Evolutionary conservation across 2,797 vertebrate species (phyloP), one percentile per base, ranked within the genome.

Genomic region (Sciurus vulgaris): DNA sequence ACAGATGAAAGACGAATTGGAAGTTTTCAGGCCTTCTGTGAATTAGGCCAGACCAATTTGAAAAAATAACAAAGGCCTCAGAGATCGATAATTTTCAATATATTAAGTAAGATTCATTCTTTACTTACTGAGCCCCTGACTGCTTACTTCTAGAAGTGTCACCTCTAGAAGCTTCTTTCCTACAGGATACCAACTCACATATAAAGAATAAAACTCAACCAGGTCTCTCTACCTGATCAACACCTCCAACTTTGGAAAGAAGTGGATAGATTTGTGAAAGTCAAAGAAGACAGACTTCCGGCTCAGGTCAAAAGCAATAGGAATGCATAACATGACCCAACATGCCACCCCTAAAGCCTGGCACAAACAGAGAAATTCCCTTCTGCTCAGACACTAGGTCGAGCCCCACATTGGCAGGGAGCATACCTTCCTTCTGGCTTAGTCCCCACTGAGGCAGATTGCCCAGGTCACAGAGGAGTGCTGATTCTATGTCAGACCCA

Each of bases 401-500:
- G 41, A 88, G 41, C 92, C 59, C 63, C 79, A 67, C 10, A 0
- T 65, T 85, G 93, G 47, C 63, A 59, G 17, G 13, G 86, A 24
- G 33, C 91, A 38, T 79, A 91, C 49, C 24, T 12, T 65, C 96
- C 79, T 92, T 54, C 15, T 88, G 44, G 22, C 90, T 49, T 24
- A 2, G 83, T 86, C 92, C 82, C 96, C 92, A 97, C 35, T 84
- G 63, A 91, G 91, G 56, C 73, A 96, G 78, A 73, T 17, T 96
- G 86, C 35, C 93, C 13, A n/a, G 89, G 78, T 86, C 95, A 90
- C 77, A 97, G 96, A 82, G 70, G 14, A 35, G 47, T 54, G 22
- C 83, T 95, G 59, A 65, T 96, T 96, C 97, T 93, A 95, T 82
- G 51, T 49, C 81, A 51, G 95, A 61, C 7, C 35, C 81, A 87